Percentiles rank a stretch among this genome's conserved stretches.
Conservation (phyloP, 2,113 vertebrate genomes). For the Lonchura striata region DNA sequence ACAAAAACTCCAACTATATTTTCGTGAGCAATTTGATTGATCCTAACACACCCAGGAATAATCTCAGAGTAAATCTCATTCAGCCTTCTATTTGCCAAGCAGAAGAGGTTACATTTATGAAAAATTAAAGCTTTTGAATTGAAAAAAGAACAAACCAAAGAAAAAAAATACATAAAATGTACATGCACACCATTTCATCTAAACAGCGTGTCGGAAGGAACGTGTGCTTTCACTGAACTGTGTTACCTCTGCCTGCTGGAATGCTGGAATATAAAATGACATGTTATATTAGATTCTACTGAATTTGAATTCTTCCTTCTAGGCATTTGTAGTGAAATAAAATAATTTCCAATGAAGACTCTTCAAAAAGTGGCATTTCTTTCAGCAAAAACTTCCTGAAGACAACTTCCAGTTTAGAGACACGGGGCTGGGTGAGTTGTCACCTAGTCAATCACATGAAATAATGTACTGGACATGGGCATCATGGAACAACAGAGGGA, state of each 20-base stretch:
- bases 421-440: neutral
- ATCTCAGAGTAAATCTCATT: neutral
- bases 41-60: neutral
- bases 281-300: slow-evolving; percentile 13
- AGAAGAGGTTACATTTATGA: slow-evolving; percentile 21
- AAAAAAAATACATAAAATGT: neutral
- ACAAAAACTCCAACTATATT: neutral
- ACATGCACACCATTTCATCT: neutral
- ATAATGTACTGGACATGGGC: neutral
- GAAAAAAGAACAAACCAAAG: neutral
- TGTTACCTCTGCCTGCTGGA: slow-evolving; percentile 32
- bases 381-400: slow-evolving; percentile 14
- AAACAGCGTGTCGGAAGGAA: neutral
- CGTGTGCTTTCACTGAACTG: neutral
- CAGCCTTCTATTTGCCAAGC: neutral
- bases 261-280: slow-evolving; percentile 42
- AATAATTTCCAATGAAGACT: slow-evolving; percentile 29
- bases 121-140: slow-evolving; percentile 41
- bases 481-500: neutral
- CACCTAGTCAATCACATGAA: neutral
- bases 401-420: neutral
- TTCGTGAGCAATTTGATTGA: neutral
- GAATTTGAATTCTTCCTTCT: neutral
- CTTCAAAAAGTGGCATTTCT: neutral
- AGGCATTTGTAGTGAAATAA: neutral